Conservation (phyloP, 2,797 vertebrate species). For the Sphenodon punctatus region DNA sequence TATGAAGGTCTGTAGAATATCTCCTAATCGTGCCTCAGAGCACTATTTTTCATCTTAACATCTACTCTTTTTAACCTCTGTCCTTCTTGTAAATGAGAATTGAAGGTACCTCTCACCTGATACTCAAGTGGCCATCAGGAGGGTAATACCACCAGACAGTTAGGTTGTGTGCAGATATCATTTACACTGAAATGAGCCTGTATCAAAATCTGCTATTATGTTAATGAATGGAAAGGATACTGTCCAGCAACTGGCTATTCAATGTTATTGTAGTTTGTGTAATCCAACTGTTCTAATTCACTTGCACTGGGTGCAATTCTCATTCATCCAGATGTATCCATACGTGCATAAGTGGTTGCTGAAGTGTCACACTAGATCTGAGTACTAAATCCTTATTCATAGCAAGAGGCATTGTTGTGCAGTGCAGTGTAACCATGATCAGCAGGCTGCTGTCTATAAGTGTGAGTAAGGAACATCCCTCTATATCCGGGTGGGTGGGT, state of each 20-base stretch:
- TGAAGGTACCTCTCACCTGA: neutral
- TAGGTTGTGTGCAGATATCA: neutral
- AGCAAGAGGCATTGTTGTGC: too few species aligned
- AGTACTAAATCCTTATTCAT: too few species aligned
- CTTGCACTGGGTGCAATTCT: too few species aligned
- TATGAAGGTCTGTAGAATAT: neutral
- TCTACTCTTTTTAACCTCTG: neutral
- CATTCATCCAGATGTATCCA: too few species aligned
- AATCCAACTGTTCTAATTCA: neutral
- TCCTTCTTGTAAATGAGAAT: fast-evolving
- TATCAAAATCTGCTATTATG: neutral
- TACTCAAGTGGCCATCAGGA: neutral
- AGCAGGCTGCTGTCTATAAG: too few species aligned
- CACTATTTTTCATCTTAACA: neutral
- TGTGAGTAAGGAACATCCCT: too few species aligned
- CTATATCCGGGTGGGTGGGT: too few species aligned
- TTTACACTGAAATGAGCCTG: neutral
- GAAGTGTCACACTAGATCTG: too few species aligned
- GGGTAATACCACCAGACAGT: neutral
- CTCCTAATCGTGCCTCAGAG: neutral
- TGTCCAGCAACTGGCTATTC: neutral
- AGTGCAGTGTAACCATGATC: too few species aligned
- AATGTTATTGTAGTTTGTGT: neutral
- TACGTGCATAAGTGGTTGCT: too few species aligned
- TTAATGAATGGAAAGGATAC: neutral